Conservation (phyloP, 2,888 invertebrate genomes). For the Acanthococcus lagerstroemiae region DNA sequence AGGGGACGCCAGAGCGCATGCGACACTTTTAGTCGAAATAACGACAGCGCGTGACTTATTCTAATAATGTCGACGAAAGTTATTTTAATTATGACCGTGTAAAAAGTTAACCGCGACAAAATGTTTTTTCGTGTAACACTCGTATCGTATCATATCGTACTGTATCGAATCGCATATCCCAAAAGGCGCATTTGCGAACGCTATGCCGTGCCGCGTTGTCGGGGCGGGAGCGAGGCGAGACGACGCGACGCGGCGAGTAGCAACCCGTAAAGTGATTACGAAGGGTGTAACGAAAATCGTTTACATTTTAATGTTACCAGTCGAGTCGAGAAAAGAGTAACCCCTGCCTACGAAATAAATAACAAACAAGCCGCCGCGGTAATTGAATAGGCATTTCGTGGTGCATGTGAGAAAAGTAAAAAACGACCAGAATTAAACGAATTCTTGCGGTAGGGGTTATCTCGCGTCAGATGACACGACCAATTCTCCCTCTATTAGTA, state of each 20-base stretch:
- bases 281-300: conserved; percentile 6
- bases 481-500: too few species aligned
- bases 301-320: conserved; percentile 1
- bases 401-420: background rate
- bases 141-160: too few species aligned
- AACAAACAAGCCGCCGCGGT: background rate
- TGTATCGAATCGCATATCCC: too few species aligned
- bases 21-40: too few species aligned
- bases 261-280: conserved; percentile 5
- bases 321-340: background rate
- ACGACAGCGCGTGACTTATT: background rate
- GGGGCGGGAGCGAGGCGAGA: too few species aligned
- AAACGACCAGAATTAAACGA: background rate
- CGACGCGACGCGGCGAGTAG: background rate
- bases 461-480: too few species aligned
- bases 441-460: too few species aligned
- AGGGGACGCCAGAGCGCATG: too few species aligned
- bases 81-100: background rate
- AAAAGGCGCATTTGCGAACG: background rate
- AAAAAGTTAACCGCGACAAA: too few species aligned
- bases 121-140: too few species aligned
- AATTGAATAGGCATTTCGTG: background rate
- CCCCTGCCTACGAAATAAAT: background rate
- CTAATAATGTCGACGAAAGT: background rate
- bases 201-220: too few species aligned